Evolutionary conservation across 1,140 invertebrate genomes (phyloP).

Genomic region (Cydia amplana): DNA sequence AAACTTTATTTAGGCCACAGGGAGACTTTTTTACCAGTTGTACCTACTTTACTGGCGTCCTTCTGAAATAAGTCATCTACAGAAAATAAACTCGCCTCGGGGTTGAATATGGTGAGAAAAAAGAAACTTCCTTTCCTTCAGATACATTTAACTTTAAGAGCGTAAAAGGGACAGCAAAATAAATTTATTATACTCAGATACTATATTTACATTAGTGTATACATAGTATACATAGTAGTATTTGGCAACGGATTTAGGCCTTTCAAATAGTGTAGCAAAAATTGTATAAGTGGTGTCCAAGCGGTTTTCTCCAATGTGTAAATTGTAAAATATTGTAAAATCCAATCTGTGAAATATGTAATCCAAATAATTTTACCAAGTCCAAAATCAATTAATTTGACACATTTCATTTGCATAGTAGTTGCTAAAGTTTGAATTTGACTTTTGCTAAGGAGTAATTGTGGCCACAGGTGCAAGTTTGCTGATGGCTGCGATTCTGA

Average conservation of each 20-base stretch:
- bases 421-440: neutral
- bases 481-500: neutral
- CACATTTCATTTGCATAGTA: neutral
- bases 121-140: neutral
- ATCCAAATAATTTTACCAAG: no score
- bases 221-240: no score
- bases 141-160: neutral
- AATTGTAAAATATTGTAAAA: no score
- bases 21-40: neutral
- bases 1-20: neutral
- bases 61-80: neutral
- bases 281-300: no score
- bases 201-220: no score
- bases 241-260: no score
- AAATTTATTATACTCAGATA: neutral
- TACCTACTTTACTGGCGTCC: neutral
- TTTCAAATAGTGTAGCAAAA: no score
- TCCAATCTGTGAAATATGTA: no score
- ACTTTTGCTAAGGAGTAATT: neutral
- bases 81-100: neutral
- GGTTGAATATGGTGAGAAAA: neutral
- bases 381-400: neutral
- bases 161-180: neutral
- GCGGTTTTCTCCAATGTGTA: no score
- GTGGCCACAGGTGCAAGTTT: constrained; percentile 21